phyloP scores from a whole-genome alignment of 2,797 vertebrate species.

The Anguilla marmorata region DNA sequence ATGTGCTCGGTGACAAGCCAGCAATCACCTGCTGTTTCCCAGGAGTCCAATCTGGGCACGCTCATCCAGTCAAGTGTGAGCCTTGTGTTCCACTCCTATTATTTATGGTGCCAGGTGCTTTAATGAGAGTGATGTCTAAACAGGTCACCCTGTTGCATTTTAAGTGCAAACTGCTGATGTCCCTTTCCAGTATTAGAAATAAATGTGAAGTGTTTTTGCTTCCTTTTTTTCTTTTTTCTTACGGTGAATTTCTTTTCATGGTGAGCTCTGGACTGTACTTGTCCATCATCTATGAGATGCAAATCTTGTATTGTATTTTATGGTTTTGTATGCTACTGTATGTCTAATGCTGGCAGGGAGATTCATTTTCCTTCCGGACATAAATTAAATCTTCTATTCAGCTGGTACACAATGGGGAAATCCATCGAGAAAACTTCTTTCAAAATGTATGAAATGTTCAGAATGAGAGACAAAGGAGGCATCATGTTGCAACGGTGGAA shows the following conservation, averaged over 20 bases:
- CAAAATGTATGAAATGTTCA: neutral
- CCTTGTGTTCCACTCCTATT: neutral
- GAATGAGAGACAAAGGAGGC: neutral
- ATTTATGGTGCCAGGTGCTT: neutral
- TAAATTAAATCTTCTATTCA: neutral
- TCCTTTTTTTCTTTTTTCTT: neutral
- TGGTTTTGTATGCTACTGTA: conserved; percentile 22
- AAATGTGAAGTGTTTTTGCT: neutral
- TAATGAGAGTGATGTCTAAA: neutral
- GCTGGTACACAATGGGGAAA: neutral
- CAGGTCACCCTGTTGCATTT: neutral
- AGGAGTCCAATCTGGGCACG: neutral
- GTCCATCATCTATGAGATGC: neutral
- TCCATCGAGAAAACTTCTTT: neutral
- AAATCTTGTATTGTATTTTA: neutral
- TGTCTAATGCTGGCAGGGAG: neutral
- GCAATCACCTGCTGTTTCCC: neutral
- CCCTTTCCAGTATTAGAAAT: neutral
- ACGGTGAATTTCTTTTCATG: neutral
- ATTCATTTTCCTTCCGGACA: neutral
- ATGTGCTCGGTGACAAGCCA: neutral
- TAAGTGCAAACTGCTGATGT: neutral
- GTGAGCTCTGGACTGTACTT: neutral
- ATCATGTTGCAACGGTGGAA: too few relatives aligned
- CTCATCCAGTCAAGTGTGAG: neutral